phyloP scores from a whole-genome alignment of 2,888 invertebrate species.

The Microplitis manilae region DNA sequence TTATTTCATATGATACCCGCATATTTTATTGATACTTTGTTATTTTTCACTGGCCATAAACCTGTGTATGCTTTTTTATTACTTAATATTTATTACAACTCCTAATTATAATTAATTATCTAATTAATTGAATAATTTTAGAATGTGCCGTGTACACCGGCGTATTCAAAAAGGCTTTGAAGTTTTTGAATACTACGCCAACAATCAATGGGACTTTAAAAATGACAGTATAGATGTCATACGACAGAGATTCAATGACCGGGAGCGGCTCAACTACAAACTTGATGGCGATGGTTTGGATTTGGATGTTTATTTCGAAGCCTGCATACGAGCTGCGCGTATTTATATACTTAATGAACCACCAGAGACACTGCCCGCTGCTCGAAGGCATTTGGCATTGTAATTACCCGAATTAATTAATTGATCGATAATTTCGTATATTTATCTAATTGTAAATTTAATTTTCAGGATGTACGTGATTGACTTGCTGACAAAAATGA shows the following conservation, averaged over 20 bases:
- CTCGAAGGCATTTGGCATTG: conserved; percentile 85
- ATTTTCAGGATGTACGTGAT: conserved; percentile 88
- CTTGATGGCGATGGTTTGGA: conserved; percentile 82
- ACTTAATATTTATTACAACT: conserved; percentile 22
- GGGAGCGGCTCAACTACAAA: conserved; percentile 79
- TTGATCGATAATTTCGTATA: background rate
- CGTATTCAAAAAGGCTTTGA: conserved; percentile 89
- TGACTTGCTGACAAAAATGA: conserved; percentile 80
- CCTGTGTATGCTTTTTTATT: conserved; percentile 80
- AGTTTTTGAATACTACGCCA: conserved; percentile 93
- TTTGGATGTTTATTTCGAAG: conserved; percentile 85
- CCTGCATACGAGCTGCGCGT: conserved; percentile 86
- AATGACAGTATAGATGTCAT: conserved; percentile 78
- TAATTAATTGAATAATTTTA: conserved; percentile 63
- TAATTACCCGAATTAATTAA: conserved; percentile 68
- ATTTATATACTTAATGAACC: conserved; percentile 87
- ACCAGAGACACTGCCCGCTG: conserved; percentile 85
- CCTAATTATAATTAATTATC: background rate
- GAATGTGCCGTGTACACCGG: conserved; percentile 86
- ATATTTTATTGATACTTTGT: conserved; percentile 84
- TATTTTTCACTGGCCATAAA: conserved; percentile 87
- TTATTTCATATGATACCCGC: conserved; percentile 95
- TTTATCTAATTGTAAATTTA: too few species aligned
- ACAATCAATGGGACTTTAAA: conserved; percentile 92
- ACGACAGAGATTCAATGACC: conserved; percentile 77